These are phyloP conservation scores for Corydoras maculifer DNA, from an alignment of 2,113 vertebrate species.

Conservation along the genomic window DNA sequence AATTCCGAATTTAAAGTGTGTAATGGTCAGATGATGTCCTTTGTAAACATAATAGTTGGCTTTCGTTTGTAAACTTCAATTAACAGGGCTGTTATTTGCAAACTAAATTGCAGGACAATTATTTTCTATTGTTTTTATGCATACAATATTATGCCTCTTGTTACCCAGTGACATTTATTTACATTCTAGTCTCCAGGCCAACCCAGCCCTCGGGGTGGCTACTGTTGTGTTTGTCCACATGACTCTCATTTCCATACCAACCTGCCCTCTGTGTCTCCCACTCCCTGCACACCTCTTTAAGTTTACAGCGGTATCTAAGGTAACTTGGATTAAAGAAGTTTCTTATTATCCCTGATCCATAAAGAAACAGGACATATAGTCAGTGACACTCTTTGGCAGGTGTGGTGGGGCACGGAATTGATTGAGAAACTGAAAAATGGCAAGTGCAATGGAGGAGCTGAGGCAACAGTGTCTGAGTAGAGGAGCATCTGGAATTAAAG, in stretches of 20 bases:
- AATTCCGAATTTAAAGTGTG: no score
- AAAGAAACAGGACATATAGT: not conserved
- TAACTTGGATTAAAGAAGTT: not conserved
- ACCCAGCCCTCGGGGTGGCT: not conserved
- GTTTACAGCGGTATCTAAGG: not conserved
- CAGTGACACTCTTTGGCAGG: not conserved
- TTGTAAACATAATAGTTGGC: no score
- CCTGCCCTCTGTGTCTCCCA: slow-evolving; percentile 5
- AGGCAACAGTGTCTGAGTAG: slow-evolving; percentile 58
- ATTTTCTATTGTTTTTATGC: not conserved
- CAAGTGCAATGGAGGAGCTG: slow-evolving; percentile 49
- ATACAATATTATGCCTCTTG: not conserved
- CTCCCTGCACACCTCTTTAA: not conserved
- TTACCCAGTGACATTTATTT: slow-evolving; percentile 25
- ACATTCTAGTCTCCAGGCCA: slow-evolving; percentile 28
- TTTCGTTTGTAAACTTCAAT: not conserved
- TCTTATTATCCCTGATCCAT: not conserved
- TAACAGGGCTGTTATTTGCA: not conserved
- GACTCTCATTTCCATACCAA: slow-evolving; percentile 25
- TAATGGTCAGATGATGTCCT: no score
- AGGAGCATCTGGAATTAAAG: slow-evolving; percentile 60
- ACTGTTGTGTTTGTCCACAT: slow-evolving; percentile 25
- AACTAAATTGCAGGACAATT: not conserved
- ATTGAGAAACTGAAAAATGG: not conserved
- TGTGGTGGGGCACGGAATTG: not conserved